Conservation (phyloP, 2,888 invertebrate species). For the Nephrotoma appendiculata region DNA sequence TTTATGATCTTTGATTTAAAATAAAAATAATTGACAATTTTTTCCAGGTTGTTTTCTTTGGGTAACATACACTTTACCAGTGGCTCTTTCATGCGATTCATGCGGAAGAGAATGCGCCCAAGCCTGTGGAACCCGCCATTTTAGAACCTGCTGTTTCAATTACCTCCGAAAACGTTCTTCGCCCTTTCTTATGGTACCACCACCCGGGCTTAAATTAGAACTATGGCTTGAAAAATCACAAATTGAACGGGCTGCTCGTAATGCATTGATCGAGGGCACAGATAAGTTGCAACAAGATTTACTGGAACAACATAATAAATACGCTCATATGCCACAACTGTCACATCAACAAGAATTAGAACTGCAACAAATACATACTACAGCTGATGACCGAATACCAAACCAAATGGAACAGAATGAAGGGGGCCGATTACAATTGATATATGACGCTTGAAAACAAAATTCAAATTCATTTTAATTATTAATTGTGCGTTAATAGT, state of each 20-base stretch:
- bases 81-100: conserved; percentile 41
- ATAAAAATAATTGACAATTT: background rate
- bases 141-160: conserved; percentile 53
- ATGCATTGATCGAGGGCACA: conserved; percentile 17
- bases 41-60: conserved; percentile 3
- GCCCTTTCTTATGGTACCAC: conserved; percentile 10
- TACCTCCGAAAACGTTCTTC: conserved; percentile 42
- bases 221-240: conserved; percentile 29
- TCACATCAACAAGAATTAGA: background rate
- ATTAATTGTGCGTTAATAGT: background rate
- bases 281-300: conserved; percentile 3
- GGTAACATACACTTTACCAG: conserved; percentile 7
- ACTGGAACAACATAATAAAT: background rate
- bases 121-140: conserved; percentile 49
- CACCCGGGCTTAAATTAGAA: conserved; percentile 25
- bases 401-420: background rate
- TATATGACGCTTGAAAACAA: conserved; percentile 3
- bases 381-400: background rate
- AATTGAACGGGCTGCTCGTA: conserved; percentile 14
- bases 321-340: background rate
- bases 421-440: conserved; percentile 3
- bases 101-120: conserved; percentile 47
- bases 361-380: background rate
- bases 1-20: background rate
- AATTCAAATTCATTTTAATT: background rate